Conservation (phyloP, 2,888 invertebrate genomes). For the Dinocampus coccinellae region DNA sequence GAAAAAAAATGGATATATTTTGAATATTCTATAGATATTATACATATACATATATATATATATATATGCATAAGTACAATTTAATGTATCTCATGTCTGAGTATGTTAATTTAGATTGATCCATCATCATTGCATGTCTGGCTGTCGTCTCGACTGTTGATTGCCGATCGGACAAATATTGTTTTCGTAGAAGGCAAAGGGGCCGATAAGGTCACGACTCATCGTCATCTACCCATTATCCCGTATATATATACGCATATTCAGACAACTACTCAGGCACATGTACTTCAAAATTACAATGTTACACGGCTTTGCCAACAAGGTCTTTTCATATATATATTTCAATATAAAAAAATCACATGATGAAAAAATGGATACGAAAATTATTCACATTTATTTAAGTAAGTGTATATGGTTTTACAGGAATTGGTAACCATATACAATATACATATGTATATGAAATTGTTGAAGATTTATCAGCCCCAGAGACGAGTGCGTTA, state of each 20-base stretch:
- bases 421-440: background rate
- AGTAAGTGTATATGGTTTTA: background rate
- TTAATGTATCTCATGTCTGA: slow-evolving; percentile 49
- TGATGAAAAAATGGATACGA: background rate
- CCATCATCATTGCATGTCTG: slow-evolving; percentile 66
- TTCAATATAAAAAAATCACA: background rate
- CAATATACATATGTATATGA: background rate
- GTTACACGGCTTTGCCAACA: background rate
- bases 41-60: background rate
- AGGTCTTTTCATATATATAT: background rate
- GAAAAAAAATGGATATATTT: no score
- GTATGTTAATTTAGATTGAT: slow-evolving; percentile 68
- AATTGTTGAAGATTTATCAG: slow-evolving; percentile 42
- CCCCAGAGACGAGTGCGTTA: slow-evolving; percentile 57
- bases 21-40: no score
- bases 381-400: background rate
- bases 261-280: slow-evolving; percentile 42
- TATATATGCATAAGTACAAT: background rate
- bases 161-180: slow-evolving; percentile 59
- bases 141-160: slow-evolving; percentile 66
- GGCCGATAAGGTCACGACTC: slow-evolving; percentile 17
- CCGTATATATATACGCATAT: background rate
- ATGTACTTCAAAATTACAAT: background rate
- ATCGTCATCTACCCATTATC: background rate
- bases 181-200: slow-evolving; percentile 59